phyloP scores from a whole-genome alignment of 1,140 invertebrate genomes.

The Bactericera cockerelli region DNA sequence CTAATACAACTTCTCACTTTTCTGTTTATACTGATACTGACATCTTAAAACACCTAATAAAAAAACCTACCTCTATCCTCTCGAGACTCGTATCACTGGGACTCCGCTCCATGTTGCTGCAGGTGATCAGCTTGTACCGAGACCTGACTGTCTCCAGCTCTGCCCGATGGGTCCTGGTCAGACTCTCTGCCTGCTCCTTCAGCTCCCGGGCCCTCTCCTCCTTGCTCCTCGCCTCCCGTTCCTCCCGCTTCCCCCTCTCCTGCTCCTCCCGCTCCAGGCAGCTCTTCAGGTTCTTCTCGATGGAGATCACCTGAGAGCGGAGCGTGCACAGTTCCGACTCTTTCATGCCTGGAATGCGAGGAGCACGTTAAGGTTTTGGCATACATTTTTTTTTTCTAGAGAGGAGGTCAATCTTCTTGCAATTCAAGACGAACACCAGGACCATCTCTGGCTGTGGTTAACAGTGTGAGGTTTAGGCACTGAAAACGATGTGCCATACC shows the following conservation, averaged over 20 bases:
- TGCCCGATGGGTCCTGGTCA: conserved; percentile 51
- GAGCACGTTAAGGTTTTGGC: too few relatives aligned
- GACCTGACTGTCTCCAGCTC: conserved; percentile 61
- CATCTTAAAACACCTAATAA: too few relatives aligned
- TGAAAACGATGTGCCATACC: too few relatives aligned
- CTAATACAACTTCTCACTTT: too few relatives aligned
- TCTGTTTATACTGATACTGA: too few relatives aligned
- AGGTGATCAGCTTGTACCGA: conserved; percentile 45
- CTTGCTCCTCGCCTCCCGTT: conserved; percentile 30
- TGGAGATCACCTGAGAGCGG: conserved; percentile 11
- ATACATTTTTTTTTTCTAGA: too few relatives aligned
- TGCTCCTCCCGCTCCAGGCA: conserved; percentile 17
- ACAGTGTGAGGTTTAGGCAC: too few relatives aligned
- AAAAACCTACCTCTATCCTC: conserved; percentile 43
- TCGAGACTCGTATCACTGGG: conserved; percentile 61
- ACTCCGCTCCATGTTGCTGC: conserved; percentile 58
- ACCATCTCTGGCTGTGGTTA: too few relatives aligned
- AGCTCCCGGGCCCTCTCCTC: conserved; percentile 24
- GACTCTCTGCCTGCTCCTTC: conserved; percentile 49
- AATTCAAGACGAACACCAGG: too few relatives aligned
- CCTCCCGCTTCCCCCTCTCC: conserved; percentile 31
- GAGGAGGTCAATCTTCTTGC: too few relatives aligned
- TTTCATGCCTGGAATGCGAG: not conserved
- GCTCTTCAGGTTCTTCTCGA: conserved; percentile 17
- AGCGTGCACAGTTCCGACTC: conserved; percentile 14